Conservation (phyloP, 2,113 vertebrate species). For the Equus przewalskii region DNA sequence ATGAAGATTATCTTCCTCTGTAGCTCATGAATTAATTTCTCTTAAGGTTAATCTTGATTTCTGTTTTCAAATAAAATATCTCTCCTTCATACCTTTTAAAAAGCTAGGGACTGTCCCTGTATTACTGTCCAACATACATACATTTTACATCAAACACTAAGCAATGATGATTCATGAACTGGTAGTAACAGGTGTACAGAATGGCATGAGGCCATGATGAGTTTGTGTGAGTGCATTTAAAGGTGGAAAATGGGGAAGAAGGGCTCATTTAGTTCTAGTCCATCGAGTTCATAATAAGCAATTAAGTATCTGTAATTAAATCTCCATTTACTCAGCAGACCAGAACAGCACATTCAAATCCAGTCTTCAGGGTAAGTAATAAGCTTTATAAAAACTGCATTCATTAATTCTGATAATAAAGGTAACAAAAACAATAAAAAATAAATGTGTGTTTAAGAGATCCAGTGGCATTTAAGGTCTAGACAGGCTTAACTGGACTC, state of each 20-base stretch:
- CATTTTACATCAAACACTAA: neutral
- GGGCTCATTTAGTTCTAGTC: conserved; percentile 72
- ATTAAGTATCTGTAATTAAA: conserved; percentile 85
- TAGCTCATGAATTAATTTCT: conserved; percentile 10
- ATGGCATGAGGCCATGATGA: neutral
- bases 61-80: conserved; percentile 42
- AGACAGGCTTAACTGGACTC: conserved; percentile 82
- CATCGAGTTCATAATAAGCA: conserved; percentile 78
- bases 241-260: conserved; percentile 70
- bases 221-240: neutral
- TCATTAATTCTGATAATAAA: conserved; percentile 84
- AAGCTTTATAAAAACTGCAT: conserved; percentile 80
- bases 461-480: conserved; percentile 83
- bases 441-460: conserved; percentile 80
- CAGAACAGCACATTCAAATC: conserved; percentile 77
- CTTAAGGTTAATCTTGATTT: conserved; percentile 5
- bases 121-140: neutral
- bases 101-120: neutral
- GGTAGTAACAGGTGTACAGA: neutral
- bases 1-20: neutral
- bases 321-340: conserved; percentile 79
- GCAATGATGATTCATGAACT: neutral
- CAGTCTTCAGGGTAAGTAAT: conserved; percentile 78
- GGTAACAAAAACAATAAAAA: conserved; percentile 84
- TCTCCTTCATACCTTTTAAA: neutral